Base-by-base conservation (phyloP, 2,888 invertebrate species). In the Oegoconia quadripuncta region DNA sequence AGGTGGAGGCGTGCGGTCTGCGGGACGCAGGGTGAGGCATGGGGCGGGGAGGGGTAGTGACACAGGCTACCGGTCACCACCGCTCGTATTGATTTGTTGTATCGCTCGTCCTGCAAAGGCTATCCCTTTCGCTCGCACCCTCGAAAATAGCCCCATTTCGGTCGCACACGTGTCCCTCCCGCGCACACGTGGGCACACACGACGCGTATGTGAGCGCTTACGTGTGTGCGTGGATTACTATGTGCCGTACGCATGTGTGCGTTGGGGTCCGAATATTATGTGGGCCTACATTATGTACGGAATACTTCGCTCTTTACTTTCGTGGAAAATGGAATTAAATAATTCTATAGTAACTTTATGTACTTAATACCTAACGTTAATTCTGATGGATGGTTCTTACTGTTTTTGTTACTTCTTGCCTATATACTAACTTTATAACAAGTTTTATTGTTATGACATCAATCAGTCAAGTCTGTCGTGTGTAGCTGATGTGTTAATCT, bases 71-170 rank as follows among this genome's bases (percentile, higher is more conserved):
- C 87, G 88, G 88, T 88, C 88, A 88, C 82, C 81, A 82, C 83
- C 86, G 84, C 83, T 80, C 86, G 88, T 88, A 88, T 88, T 88
- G 88, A 88, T 88, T 88, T 88, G 88, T 88, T 88, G 88, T 88
- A 88, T 88, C 88, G 88, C 78, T 87, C 82, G 88, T 87, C 88
- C 87, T 86, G 86, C 80, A 76, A 74, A 71, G 55, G 53, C 76
- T 59, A 61, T 86, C 87, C 75, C 79, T 72, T 63, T 87, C 83
- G 44, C 74, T 56, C 77, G 50, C 49, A 48, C 57, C 55, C 55
- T 46, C 47, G 48, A 45, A 33, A 34, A 25, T 59, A 50, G 42
- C 46, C 44, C 68, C 50, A 34, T 75, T 70, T 57, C 71, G 41
- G 58, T 74, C 64, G 36, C 58, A 61, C 78, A 66, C 64, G 66